phyloP scores from a whole-genome alignment of 2,888 invertebrate species.

The Blomia tropicalis region DNA sequence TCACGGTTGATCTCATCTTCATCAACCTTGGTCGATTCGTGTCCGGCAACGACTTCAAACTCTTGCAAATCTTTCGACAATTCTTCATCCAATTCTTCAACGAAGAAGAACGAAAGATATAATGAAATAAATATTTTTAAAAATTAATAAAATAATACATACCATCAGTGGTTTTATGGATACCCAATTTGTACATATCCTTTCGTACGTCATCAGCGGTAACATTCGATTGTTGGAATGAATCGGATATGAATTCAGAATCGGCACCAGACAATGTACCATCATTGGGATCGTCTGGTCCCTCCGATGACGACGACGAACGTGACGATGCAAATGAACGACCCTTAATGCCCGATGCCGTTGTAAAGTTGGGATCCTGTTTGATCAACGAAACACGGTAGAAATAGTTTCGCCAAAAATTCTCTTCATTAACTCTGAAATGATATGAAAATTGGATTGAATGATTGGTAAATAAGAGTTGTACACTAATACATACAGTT shows the following conservation, averaged over 20 bases:
- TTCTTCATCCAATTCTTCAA: conserved; percentile 62
- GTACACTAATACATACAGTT: conserved; percentile 59
- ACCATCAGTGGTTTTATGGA: conserved; percentile 38
- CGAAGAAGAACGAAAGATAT: conserved; percentile 22
- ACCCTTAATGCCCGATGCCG: neutral
- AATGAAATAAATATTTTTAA: conserved; percentile 33
- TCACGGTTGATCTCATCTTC: conserved; percentile 50
- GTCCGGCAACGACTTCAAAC: conserved; percentile 61
- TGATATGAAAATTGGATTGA: neutral
- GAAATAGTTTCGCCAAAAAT: conserved; percentile 99
- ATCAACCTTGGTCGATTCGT: conserved; percentile 32
- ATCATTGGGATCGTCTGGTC: conserved; percentile 30
- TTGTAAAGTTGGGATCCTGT: conserved; percentile 71
- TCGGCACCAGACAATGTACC: conserved; percentile 31
- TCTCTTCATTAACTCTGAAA: conserved; percentile 71
- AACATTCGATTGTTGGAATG: conserved; percentile 44
- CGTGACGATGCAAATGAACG: conserved; percentile 27
- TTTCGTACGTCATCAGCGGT: conserved; percentile 50
- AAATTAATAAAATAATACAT: conserved; percentile 31
- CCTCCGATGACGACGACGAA: conserved; percentile 28
- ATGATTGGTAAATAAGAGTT: neutral
- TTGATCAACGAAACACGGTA: conserved; percentile 95
- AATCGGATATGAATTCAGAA: conserved; percentile 61
- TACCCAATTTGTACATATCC: conserved; percentile 55
- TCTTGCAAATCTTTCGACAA: conserved; percentile 85